Base-by-base conservation (phyloP, 1,140 invertebrate species). In the Bombus ignitus region DNA sequence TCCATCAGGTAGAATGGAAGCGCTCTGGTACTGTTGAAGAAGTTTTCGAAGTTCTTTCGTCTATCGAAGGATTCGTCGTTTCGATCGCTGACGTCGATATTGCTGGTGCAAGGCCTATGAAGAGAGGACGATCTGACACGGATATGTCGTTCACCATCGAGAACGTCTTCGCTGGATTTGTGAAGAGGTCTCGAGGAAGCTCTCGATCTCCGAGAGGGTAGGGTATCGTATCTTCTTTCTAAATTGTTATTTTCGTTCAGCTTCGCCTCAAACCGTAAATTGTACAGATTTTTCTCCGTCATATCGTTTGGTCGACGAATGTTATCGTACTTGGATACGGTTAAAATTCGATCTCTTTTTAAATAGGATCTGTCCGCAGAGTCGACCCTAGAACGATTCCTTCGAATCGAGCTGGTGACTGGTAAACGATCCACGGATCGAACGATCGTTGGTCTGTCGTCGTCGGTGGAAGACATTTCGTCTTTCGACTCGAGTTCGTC, bases 161-260 rank as follows among this genome's bases (percentile, higher is more conserved):
- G 89, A 0, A 94, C 92, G 42, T 94, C 93, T 72, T 94, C 93
- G 86, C 91, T 94, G 13, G 93, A 94, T 66, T 94, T 94, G 87
- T 94, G 92, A 74, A 93, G 82, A 65, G 93, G 84, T 70, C 88
- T 92, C 25, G 90, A 83, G 22, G 82, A 44, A 6, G 81, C 79
- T 81, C 88, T 92, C 0, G 85, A 73, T 44, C 88, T 90, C 39
- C 94, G 89, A 1, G 75, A 89, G 0, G 94, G 94, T 83, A 95
- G n/a, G 0, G 94, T 94, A 22, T 92, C 94, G 82, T 92, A 95
- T 13, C 87, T 91, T n/a, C 93, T 79, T 12, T 88, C 86, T 22
- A 85, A 53, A 78, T 68, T 83, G 15, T 59, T 73, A 12, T 66
- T 68, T 32, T 35, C 77, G 42, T 28, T 32, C 18, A 35, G 6